Percentiles rank a stretch among this genome's conserved stretches.
Conservation (phyloP, 2,797 vertebrate species). For the Neosilurus hyrtlii region DNA sequence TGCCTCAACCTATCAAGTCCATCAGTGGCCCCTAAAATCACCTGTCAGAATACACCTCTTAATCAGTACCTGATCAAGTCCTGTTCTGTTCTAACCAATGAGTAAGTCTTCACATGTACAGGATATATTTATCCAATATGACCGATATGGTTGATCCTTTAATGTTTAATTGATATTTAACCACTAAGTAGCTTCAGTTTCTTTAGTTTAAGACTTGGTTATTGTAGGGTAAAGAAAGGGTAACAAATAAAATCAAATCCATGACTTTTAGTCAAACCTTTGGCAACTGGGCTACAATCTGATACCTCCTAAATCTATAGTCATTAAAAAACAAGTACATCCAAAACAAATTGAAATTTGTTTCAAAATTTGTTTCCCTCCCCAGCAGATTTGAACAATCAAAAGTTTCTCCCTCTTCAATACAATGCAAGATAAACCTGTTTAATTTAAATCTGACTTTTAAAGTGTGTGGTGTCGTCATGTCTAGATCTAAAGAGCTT, state of each 20-base stretch:
- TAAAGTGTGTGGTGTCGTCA: too few species aligned
- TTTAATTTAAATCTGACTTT: too few species aligned
- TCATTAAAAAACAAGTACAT: too few species aligned
- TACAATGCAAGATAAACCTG: too few species aligned
- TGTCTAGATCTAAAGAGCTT: too few species aligned
- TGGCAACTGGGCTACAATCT: neutral
- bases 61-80: slow-evolving; percentile 85
- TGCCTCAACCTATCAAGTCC: slow-evolving; percentile 91
- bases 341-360: too few species aligned
- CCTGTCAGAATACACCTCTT: slow-evolving; percentile 84
- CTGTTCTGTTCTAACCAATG: slow-evolving; percentile 89
- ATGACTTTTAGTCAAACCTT: neutral
- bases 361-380: too few species aligned
- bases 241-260: neutral
- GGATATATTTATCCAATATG: neutral
- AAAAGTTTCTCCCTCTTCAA: too few species aligned
- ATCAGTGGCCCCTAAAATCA: slow-evolving; percentile 80
- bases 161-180: neutral
- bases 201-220: neutral
- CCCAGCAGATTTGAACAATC: too few species aligned
- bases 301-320: neutral
- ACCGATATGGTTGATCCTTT: neutral
- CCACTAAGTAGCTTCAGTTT: neutral
- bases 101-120: slow-evolving; percentile 77
- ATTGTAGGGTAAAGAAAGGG: neutral